These are phyloP conservation scores for Peromyscus leucopus DNA, from an alignment of 2,113 vertebrate species.

Conservation along the genomic window DNA sequence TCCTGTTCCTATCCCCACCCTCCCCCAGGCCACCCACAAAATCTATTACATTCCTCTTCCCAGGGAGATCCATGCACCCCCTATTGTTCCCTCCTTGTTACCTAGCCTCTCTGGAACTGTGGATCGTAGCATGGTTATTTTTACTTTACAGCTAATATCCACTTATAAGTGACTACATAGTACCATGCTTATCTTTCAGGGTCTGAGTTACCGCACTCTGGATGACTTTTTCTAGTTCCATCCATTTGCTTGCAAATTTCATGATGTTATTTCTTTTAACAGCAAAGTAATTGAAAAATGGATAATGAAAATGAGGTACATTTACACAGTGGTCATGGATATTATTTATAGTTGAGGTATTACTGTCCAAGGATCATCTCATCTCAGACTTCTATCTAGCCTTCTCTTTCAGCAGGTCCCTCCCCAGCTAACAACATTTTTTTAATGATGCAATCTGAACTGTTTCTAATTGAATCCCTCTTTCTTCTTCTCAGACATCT, in stretches of 20 bases:
- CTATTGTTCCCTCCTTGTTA: background rate
- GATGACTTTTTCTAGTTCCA: background rate
- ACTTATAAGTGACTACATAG: background rate
- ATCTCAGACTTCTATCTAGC: background rate
- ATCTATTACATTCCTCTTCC: background rate
- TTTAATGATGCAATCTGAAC: background rate
- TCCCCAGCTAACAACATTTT: background rate
- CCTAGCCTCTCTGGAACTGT: background rate
- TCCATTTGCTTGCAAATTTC: background rate
- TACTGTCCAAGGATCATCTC: background rate
- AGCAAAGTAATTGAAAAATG: background rate
- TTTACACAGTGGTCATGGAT: background rate
- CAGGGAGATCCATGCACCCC: background rate
- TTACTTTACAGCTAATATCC: background rate
- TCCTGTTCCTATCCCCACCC: background rate
- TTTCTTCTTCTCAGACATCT: slow-evolving; percentile 42
- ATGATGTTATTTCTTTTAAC: background rate
- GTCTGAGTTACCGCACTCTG: background rate
- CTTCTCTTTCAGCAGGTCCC: background rate
- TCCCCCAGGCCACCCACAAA: background rate
- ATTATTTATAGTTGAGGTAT: background rate
- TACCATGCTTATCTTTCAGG: background rate
- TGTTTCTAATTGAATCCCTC: background rate
- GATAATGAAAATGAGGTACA: background rate
- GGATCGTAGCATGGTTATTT: background rate